Conservation (phyloP, 1,140 invertebrate genomes). For the Eumeta japonica region DNA sequence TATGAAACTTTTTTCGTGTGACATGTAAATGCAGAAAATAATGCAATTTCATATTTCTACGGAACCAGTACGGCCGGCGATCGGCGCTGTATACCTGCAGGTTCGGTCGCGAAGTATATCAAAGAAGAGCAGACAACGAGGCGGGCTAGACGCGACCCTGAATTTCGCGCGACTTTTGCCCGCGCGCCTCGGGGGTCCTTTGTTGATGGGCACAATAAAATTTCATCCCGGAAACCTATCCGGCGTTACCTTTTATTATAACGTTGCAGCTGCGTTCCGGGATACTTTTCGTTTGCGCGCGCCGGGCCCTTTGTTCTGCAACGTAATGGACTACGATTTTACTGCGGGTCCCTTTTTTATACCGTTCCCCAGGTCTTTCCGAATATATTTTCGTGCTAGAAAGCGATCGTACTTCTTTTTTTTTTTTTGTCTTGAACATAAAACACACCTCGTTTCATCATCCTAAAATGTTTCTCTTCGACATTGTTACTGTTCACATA, state of each 20-base stretch:
- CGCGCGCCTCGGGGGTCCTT: constrained; percentile 20
- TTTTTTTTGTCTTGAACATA: too few species aligned
- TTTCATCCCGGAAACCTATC: constrained; percentile 49
- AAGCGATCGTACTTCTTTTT: too few species aligned
- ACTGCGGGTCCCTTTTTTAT: too few species aligned
- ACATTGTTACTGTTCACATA: too few species aligned
- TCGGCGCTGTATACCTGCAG: background rate
- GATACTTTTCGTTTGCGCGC: constrained; percentile 35
- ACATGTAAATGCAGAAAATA: too few species aligned
- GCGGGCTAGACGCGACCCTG: background rate
- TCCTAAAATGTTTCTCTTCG: too few species aligned
- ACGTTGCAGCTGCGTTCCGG: constrained; percentile 48
- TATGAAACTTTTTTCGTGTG: too few species aligned
- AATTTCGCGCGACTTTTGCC: constrained; percentile 18
- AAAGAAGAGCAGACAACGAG: background rate
- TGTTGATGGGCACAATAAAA: constrained; percentile 49
- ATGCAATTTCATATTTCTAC: too few species aligned
- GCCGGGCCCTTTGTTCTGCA: constrained; percentile 30
- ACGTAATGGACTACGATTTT: constrained; percentile 42
- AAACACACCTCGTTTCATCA: too few species aligned
- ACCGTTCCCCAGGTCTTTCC: too few species aligned
- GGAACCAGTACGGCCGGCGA: too few species aligned
- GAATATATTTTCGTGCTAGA: too few species aligned
- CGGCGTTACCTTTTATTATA: constrained; percentile 54
- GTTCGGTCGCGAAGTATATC: constrained; percentile 3